phyloP scores from a whole-genome alignment of 1,140 invertebrate genomes.

The Drosophila virilis region DNA sequence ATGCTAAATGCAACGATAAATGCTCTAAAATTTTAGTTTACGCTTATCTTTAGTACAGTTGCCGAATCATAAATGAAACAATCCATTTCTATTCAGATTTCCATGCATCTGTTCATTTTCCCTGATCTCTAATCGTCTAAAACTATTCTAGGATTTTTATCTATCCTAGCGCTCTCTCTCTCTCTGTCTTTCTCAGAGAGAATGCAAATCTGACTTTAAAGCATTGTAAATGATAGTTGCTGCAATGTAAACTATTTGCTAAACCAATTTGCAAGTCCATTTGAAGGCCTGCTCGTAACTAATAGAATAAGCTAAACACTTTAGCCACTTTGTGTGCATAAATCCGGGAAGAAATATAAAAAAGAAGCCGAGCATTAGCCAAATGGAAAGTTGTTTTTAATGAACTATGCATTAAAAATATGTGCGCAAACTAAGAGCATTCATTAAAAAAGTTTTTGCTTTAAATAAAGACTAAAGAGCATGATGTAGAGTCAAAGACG shows the following conservation, averaged over 20 bases:
- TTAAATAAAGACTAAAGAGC: slow-evolving; percentile 62
- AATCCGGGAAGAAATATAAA: slow-evolving; percentile 50
- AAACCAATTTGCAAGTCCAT: slow-evolving; percentile 40
- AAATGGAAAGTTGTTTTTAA: slow-evolving; percentile 71
- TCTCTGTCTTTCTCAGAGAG: too few species aligned
- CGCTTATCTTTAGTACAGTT: too few species aligned
- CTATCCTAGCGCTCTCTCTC: too few species aligned
- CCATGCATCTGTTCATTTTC: too few species aligned
- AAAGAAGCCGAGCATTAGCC: slow-evolving; percentile 38
- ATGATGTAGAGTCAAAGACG: slow-evolving; percentile 44
- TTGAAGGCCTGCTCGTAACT: slow-evolving; percentile 44
- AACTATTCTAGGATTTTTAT: too few species aligned
- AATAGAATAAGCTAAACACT: slow-evolving; percentile 61
- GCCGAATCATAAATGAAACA: too few species aligned
- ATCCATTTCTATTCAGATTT: too few species aligned
- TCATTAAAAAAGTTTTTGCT: slow-evolving; percentile 80
- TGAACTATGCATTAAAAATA: slow-evolving; percentile 80
- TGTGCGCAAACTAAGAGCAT: slow-evolving; percentile 79
- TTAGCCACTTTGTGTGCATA: slow-evolving; percentile 64
- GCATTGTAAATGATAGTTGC: too few species aligned
- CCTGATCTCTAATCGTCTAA: too few species aligned
- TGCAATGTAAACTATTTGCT: too few species aligned
- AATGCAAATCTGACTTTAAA: too few species aligned
- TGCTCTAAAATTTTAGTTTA: too few species aligned
- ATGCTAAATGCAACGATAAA: not conserved